Percentiles rank a stretch among this genome's conserved stretches.
These are phyloP conservation scores for Callosobruchus maculatus DNA, from an alignment of 2,888 invertebrate species.

Conservation along the genomic window DNA sequence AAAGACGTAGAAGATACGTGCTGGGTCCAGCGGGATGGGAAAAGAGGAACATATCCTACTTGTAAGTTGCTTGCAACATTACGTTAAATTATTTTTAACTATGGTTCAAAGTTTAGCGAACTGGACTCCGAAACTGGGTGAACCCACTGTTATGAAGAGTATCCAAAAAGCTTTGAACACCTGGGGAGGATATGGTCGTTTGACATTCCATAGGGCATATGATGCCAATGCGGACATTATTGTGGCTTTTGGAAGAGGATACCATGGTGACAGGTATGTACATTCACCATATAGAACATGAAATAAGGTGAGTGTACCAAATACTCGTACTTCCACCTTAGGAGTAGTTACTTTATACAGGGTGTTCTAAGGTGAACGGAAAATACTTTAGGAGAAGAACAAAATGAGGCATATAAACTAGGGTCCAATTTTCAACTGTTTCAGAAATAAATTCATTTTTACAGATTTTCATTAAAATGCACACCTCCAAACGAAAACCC, in stretches of 20 bases:
- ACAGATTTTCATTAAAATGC: too few relatives aligned
- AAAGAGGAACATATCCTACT: slow-evolving; percentile 64
- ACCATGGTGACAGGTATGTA: slow-evolving; percentile 66
- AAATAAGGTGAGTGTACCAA: too few relatives aligned
- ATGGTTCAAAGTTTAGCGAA: slow-evolving; percentile 60
- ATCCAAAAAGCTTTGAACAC: slow-evolving; percentile 60
- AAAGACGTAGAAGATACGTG: slow-evolving; percentile 56
- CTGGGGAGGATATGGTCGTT: slow-evolving; percentile 66
- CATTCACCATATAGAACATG: not conserved
- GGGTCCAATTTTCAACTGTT: too few relatives aligned
- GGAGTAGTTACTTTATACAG: too few relatives aligned
- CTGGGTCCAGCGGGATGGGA: slow-evolving; percentile 65
- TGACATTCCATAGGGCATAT: slow-evolving; percentile 54
- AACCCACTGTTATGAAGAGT: slow-evolving; percentile 54
- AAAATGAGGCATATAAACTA: too few relatives aligned
- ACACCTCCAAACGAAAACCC: too few relatives aligned
- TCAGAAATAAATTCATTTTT: too few relatives aligned
- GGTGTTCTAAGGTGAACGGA: too few relatives aligned
- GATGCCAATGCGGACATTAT: slow-evolving; percentile 67
- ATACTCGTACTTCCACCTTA: too few relatives aligned
- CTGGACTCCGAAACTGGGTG: slow-evolving; percentile 61
- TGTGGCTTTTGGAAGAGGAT: slow-evolving; percentile 64
- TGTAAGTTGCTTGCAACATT: slow-evolving; percentile 50
- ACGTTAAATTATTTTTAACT: not conserved
- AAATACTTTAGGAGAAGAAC: too few relatives aligned